phyloP scores from a whole-genome alignment of 2,888 invertebrate genomes.

The Agrotis clavis region DNA sequence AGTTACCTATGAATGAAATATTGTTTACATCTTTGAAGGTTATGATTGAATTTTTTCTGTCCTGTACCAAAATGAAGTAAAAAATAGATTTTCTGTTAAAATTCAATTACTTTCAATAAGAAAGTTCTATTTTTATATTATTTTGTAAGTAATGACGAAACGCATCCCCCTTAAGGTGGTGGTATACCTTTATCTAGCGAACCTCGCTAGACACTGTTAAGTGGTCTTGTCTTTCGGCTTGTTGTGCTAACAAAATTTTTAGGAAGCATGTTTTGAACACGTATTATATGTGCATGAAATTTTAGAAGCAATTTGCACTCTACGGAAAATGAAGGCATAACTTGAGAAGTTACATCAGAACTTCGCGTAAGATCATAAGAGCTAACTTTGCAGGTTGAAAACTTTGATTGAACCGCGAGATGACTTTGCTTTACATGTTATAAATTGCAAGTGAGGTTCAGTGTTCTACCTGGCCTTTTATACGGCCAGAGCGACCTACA shows the following conservation, averaged over 20 bases:
- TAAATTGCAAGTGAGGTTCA: background rate
- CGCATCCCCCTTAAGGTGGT: conserved; percentile 45
- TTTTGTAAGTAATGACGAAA: conserved; percentile 29
- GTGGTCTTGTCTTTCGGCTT: conserved; percentile 54
- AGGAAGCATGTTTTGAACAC: conserved; percentile 51
- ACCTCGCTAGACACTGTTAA: conserved; percentile 43
- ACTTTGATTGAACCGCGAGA: background rate
- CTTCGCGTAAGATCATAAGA: background rate
- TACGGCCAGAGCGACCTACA: too few species aligned
- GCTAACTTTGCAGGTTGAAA: conserved; percentile 4
- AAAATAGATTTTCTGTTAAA: background rate
- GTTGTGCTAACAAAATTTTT: conserved; percentile 59
- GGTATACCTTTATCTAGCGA: conserved; percentile 45
- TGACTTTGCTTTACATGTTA: background rate
- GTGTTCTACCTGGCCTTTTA: too few species aligned
- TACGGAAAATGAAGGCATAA: conserved; percentile 18
- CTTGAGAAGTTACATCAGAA: conserved; percentile 10
- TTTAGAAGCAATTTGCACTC: conserved; percentile 21
- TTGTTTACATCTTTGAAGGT: too few species aligned
- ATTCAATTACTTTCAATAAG: background rate
- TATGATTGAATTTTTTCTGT: background rate
- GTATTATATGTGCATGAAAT: conserved; percentile 38
- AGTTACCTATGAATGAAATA: too few species aligned
- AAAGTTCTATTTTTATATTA: background rate
- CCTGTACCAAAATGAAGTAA: too few species aligned